Conservation (phyloP, 2,888 invertebrate genomes). For the Epiblema foenella region DNA sequence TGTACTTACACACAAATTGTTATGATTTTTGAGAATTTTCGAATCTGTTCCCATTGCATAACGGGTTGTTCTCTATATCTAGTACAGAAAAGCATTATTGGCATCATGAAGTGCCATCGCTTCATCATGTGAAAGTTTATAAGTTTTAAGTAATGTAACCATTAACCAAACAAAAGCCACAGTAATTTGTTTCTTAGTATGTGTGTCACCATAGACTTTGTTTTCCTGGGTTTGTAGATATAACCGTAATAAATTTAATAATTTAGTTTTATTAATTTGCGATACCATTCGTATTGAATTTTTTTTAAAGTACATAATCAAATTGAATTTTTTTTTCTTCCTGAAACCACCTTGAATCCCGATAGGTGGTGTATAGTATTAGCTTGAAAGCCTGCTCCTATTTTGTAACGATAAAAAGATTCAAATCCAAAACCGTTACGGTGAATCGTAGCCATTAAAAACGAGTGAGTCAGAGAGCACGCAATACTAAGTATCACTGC, state of each 20-base stretch:
- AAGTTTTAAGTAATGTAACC: no score
- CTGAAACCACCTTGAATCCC: not conserved
- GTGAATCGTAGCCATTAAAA: constrained; percentile 1
- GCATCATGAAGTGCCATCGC: no score
- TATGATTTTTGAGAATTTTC: constrained; percentile 34
- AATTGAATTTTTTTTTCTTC: no score
- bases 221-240: not conserved
- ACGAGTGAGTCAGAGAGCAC: constrained; percentile 24
- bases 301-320: no score
- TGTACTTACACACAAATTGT: constrained; percentile 30
- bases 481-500: constrained; percentile 27
- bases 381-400: not conserved
- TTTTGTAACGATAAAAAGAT: not conserved
- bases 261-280: not conserved
- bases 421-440: constrained; percentile 9
- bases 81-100: no score
- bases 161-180: no score
- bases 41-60: not conserved
- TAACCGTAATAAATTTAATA: not conserved
- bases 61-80: no score
- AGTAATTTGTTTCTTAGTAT: no score
- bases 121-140: no score
- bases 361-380: not conserved
- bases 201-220: no score
- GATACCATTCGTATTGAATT: not conserved